phyloP scores from a whole-genome alignment of 2,888 invertebrate genomes.

The Capitulum mitella region DNA sequence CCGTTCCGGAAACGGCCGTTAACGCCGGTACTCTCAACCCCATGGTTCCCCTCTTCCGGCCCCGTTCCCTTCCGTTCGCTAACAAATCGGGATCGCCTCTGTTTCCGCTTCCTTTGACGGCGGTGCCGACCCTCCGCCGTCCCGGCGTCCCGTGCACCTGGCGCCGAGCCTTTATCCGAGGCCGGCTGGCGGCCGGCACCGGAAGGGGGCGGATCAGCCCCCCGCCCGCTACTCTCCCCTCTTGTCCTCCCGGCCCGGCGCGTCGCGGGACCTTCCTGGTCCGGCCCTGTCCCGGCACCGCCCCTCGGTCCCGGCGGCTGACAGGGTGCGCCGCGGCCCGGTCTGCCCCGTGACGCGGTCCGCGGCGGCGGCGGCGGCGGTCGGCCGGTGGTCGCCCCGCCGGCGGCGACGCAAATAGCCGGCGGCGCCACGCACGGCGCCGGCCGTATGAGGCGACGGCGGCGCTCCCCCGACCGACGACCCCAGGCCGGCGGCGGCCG shows the following conservation, averaged over 20 bases:
- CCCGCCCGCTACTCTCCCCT: no score
- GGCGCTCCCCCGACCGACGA: no score
- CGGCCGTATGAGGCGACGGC: no score
- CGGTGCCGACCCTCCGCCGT: background rate
- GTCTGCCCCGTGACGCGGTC: no score
- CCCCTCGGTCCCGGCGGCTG: background rate
- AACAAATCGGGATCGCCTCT: constrained; percentile 3
- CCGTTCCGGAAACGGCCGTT: constrained; percentile 2
- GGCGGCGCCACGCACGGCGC: constrained; percentile 33
- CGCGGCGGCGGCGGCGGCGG: no score
- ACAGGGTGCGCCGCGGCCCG: background rate
- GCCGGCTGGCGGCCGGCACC: background rate
- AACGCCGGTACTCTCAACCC: background rate
- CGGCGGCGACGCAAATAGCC: constrained; percentile 31
- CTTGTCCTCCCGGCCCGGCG: no score
- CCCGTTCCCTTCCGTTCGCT: constrained; percentile 34
- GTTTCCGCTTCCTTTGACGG: background rate
- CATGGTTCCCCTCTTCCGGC: constrained; percentile 39
- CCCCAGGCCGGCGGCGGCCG: background rate
- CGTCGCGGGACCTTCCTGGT: no score
- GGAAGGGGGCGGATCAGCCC: background rate
- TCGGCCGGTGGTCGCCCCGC: background rate
- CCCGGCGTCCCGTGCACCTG: constrained; percentile 7
- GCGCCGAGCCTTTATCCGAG: background rate
- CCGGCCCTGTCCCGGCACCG: no score